phyloP scores from a whole-genome alignment of 2,113 vertebrate genomes.

The Python bivittatus region DNA sequence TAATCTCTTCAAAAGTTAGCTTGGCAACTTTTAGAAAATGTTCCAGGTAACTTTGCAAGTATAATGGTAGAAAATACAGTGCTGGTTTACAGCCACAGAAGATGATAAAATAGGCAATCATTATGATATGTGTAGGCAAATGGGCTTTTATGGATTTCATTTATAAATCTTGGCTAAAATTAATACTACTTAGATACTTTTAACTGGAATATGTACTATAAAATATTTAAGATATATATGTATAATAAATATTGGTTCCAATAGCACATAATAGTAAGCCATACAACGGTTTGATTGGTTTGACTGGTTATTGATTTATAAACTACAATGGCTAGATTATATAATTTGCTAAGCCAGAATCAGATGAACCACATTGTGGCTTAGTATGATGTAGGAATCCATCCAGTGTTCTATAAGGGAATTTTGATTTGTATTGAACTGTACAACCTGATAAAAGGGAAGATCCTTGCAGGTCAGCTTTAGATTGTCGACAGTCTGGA shows the following conservation, averaged over 20 bases:
- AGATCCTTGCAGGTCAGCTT: background rate
- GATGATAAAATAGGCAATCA: background rate
- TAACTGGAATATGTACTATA: background rate
- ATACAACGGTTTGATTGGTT: background rate
- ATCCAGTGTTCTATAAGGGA: background rate
- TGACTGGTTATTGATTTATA: too few species aligned
- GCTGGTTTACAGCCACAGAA: background rate
- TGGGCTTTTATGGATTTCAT: background rate
- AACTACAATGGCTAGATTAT: too few species aligned
- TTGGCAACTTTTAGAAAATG: background rate
- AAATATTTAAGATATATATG: background rate
- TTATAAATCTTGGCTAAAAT: background rate
- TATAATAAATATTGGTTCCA: too few species aligned
- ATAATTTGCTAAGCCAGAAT: too few species aligned
- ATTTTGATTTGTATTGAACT: background rate
- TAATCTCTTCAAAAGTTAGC: background rate
- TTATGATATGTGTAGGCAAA: background rate
- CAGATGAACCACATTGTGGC: too few species aligned
- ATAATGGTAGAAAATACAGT: background rate
- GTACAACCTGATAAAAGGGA: background rate
- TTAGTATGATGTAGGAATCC: too few species aligned
- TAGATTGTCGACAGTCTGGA: background rate
- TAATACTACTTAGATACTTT: background rate
- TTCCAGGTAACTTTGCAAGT: background rate
- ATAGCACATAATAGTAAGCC: background rate